Evolutionary conservation across 1,140 invertebrate genomes (phyloP).

Genomic region (Apolygus lucorum): DNA sequence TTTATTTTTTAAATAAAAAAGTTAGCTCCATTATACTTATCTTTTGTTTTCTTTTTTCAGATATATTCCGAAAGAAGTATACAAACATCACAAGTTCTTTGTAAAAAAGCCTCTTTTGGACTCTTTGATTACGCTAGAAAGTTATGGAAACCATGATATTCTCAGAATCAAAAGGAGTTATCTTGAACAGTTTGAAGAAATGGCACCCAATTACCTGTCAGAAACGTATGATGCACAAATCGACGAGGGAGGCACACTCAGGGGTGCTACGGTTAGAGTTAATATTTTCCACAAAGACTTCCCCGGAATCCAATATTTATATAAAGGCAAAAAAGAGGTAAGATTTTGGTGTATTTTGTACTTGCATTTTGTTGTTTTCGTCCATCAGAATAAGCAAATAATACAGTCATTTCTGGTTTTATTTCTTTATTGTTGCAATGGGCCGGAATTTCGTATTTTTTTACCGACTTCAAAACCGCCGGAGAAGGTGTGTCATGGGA

Average conservation of each 20-base stretch:
- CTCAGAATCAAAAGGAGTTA: conserved; percentile 67
- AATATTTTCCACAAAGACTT: conserved; percentile 58
- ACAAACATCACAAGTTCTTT: conserved; percentile 62
- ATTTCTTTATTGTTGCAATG: too few relatives aligned
- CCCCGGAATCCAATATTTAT: conserved; percentile 54
- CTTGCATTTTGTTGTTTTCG: too few relatives aligned
- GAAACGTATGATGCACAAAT: conserved; percentile 64
- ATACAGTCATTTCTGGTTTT: too few relatives aligned
- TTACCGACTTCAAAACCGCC: too few relatives aligned
- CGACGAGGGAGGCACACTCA: conserved; percentile 50
- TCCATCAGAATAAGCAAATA: too few relatives aligned
- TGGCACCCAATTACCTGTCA: conserved; percentile 70
- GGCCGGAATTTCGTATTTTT: too few relatives aligned
- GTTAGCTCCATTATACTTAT: too few relatives aligned
- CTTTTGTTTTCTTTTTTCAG: too few relatives aligned
- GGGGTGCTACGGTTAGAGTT: conserved; percentile 52
- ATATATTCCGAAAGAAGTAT: conserved; percentile 67
- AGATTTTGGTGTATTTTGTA: too few relatives aligned
- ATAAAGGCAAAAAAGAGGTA: conserved; percentile 52
- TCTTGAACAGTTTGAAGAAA: conserved; percentile 60
- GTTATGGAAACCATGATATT: conserved; percentile 40
- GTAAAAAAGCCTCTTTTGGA: conserved; percentile 62
- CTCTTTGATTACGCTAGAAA: conserved; percentile 51
- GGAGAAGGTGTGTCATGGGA: too few relatives aligned
- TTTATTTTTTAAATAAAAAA: too few relatives aligned